These are phyloP conservation scores for Pangasius larnaudii DNA, from an alignment of 2,797 vertebrate species.

Conservation along the genomic window DNA sequence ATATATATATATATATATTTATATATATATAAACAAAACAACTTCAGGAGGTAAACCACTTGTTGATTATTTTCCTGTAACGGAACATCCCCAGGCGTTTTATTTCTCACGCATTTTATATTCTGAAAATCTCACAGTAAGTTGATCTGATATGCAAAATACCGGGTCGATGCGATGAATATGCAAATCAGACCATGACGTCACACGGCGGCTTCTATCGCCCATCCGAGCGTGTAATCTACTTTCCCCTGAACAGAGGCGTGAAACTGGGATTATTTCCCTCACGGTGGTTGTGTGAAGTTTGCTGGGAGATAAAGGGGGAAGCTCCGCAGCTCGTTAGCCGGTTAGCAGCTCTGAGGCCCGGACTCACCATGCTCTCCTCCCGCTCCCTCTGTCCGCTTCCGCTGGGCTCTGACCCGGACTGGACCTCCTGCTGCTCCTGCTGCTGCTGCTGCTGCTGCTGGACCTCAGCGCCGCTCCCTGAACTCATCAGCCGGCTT, in stretches of 20 bases:
- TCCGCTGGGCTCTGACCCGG: not conserved
- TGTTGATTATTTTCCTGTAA: not conserved
- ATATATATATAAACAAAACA: too few relatives aligned
- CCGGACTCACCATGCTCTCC: conserved; percentile 1
- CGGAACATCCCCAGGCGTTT: not conserved
- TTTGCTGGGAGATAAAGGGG: too few relatives aligned
- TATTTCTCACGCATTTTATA: not conserved
- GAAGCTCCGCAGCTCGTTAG: too few relatives aligned
- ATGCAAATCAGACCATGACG: not conserved
- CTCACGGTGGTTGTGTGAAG: too few relatives aligned
- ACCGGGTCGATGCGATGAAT: not conserved
- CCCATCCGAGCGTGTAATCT: too few relatives aligned
- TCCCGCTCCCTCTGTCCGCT: not conserved
- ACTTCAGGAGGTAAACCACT: not conserved
- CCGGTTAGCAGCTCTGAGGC: not conserved
- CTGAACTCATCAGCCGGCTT: conserved; percentile 41
- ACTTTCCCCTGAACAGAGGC: too few relatives aligned
- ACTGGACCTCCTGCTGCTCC: conserved; percentile 35
- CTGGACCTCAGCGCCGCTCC: conserved; percentile 27
- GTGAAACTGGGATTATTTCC: too few relatives aligned
- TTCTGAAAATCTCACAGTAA: not conserved
- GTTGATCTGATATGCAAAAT: not conserved
- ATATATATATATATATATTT: too few relatives aligned
- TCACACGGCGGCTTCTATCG: not conserved
- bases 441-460: conserved; percentile 35